These are phyloP conservation scores for Pseudomyrmex concolor DNA, from an alignment of 1,140 invertebrate species.

Conservation along the genomic window DNA sequence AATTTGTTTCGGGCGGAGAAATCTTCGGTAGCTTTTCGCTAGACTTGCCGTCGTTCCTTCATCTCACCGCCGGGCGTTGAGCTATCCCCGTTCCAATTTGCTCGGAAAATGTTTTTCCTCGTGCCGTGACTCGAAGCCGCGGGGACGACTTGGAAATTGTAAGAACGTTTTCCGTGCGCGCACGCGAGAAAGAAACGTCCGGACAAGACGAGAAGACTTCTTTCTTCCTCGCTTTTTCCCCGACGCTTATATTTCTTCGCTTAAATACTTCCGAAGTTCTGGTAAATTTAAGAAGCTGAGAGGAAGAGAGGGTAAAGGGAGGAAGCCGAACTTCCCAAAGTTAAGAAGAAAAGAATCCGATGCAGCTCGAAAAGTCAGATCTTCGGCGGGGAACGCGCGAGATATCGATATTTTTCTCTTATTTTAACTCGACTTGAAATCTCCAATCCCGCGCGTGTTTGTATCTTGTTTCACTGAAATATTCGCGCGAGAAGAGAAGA, in stretches of 20 bases:
- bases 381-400: background rate
- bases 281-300: background rate
- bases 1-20: conserved; percentile 34
- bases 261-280: background rate
- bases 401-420: conserved; percentile 5
- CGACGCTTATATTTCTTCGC: background rate
- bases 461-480: conserved; percentile 2
- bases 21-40: conserved; percentile 60
- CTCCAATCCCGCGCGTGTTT: conserved; percentile 9
- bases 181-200: conserved; percentile 23
- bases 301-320: background rate
- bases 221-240: background rate
- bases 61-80: conserved; percentile 45
- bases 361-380: background rate
- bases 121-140: conserved; percentile 59
- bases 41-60: conserved; percentile 48
- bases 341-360: conserved; percentile 10
- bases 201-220: conserved; percentile 42
- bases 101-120: conserved; percentile 72
- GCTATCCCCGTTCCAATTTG: conserved; percentile 74
- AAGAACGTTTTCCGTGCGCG: conserved; percentile 34
- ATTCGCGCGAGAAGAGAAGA: background rate
- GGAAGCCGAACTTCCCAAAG: background rate
- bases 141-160: conserved; percentile 69
- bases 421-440: conserved; percentile 18